Base-by-base conservation (phyloP, 2,888 invertebrate genomes). In the Schizaphis graminum region DNA sequence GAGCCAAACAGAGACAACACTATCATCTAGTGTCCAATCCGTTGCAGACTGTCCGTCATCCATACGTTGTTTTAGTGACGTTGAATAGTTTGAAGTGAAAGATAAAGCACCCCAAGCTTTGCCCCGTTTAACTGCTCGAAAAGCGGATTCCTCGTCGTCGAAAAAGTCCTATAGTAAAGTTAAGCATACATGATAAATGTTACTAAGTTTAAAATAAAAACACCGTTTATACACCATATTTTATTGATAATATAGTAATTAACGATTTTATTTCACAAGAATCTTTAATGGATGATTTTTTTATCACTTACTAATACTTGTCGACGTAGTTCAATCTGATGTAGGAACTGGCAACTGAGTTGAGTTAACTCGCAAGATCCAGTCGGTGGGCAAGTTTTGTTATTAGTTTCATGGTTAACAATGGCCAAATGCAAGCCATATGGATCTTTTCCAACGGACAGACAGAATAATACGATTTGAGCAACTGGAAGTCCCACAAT, bases 381-480 rank as follows among this genome's bases (percentile, higher is more conserved):
- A 67, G 96, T 95, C 84, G 96, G 96, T 13, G 96, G 95, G 91
- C 97, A 96, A 91, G 95, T 94, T 7, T 95, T 95, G 7, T 95
- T 95, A 8, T 95, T 95, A 93, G 96, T 88, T 91, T 95, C 95
- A 95, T 98, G 96, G 96, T 99, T 99, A 53, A 98, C 97, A 56
- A 98, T 97, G 1, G 98, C 98, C 85, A 99, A 96, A 87, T 97
- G 97, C 1, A 99, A 96, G 28, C 97, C 97, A 16, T 96, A 96
- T 0, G 98, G 98, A 95, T 98, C 98, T 95, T 98, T 98, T n/a
- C 98, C 98, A 95, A 98, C 98, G 35, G 98, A 98, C 91, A 98
- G 96, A 95, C 98, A 99, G 96, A 99, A 99, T 89, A 99, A 96
- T 47, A 98, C 96, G 95, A 98, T 98, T 96, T 99, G 98, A 3